Evolutionary conservation across 2,797 vertebrate genomes (phyloP).

Genomic region (Anguilla marmorata): DNA sequence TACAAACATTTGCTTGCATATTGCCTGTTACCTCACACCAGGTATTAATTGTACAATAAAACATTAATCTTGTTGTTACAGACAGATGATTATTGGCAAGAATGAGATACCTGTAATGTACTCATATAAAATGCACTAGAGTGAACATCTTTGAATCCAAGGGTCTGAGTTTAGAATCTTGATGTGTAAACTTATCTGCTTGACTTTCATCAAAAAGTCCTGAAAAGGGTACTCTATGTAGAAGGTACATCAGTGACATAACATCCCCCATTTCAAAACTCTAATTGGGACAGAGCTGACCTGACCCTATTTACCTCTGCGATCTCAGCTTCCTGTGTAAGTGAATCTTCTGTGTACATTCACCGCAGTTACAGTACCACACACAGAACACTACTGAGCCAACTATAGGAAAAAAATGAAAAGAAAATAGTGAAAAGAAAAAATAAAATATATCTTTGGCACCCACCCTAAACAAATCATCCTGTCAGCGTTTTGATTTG

Average conservation of each 20-base stretch:
- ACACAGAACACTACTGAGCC: slow-evolving; percentile 33
- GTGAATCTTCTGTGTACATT: slow-evolving; percentile 23
- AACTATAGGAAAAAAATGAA: slow-evolving; percentile 34
- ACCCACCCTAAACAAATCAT: slow-evolving; percentile 8
- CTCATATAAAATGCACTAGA: slow-evolving; percentile 41
- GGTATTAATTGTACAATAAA: slow-evolving; percentile 44
- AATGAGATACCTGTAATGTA: slow-evolving; percentile 45
- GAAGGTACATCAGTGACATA: neutral
- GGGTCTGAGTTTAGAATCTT: slow-evolving; percentile 2
- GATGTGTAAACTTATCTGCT: neutral
- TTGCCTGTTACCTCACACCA: neutral
- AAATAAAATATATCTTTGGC: slow-evolving; percentile 10
- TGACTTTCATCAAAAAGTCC: neutral
- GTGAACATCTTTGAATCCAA: slow-evolving; percentile 45
- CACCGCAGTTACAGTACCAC: slow-evolving; percentile 31
- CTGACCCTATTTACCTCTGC: slow-evolving; percentile 37
- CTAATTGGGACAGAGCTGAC: neutral
- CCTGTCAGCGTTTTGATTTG: slow-evolving; percentile 21
- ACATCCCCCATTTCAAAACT: neutral
- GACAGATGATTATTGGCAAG: slow-evolving; percentile 53
- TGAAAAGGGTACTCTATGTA: neutral
- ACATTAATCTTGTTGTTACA: slow-evolving; percentile 65
- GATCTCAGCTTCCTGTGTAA: slow-evolving; percentile 45
- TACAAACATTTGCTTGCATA: neutral
- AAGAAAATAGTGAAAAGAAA: slow-evolving; percentile 34